Base-by-base conservation (phyloP, 2,797 vertebrate species). In the Poeciliopsis turneri region DNA sequence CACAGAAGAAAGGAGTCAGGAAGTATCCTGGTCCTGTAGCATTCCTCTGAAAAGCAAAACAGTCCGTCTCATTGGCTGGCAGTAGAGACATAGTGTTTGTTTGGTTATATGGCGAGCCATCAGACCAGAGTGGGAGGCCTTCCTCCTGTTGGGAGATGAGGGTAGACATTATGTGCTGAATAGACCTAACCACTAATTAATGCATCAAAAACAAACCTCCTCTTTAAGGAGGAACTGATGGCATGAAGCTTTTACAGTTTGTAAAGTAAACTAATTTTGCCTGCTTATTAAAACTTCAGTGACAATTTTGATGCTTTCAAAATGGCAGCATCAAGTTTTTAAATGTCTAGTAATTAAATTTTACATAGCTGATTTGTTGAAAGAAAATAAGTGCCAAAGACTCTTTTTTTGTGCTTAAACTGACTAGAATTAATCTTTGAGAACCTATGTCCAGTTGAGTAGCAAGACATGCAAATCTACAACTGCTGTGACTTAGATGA, bases 21-120 rank as follows among this genome's bases (percentile, higher is more conserved):
- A 97, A 96, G 91, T 96, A 97, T 89, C 91, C 95, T 45, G 89
- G 90, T 64, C 96, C 96, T 3, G 92, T 94, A 77, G 95, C 93
- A 86, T 97, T 96, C 94, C 89, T 95, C 85, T 97, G 96, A 81
- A 98, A 94, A 79, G 96, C 96, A 77, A 95, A 97, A 90, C 97
- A 99, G 88, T 97, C 94, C 0, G 95, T 96, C 80, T 97, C 95
- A 85, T 94, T 96, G 90, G 94, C 89, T 78, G 96, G 94, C 83
- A 96, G 91, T 43, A 92, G 80, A 84, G 94, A 93, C 28, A 90
- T 88, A 46, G 80, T 79, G 83, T 90, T 89, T 3, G 95, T 95
- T 87, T 94, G 90, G 77, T 90, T 94, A 89, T 94, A 96, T 73
- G 86, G 82, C 51, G 96, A 96, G 80, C 92, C 95, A 91, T 98